Base-by-base conservation (phyloP, 2,113 vertebrate species). In the Suncus etruscus region DNA sequence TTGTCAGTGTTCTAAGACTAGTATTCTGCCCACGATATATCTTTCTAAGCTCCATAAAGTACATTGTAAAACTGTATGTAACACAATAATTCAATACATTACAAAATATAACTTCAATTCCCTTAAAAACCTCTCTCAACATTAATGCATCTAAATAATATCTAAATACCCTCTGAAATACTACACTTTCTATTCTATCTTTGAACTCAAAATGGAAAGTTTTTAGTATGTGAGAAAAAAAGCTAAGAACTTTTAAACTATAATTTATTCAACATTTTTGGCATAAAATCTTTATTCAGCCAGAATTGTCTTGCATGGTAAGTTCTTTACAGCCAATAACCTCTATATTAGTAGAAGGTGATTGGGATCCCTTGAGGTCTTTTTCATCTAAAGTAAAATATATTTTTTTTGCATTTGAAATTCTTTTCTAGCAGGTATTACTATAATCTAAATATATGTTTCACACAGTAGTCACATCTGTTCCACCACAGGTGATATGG, bases 401-500 rank as follows among this genome's bases (percentile, higher is more conserved):
- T 68, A 82, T 88, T 90, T 27, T 81, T 94, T 88, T 82, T 93
- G 54, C 86, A 81, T 81, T 94, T 90, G 86, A 58, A 84, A 63
- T 82, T 77, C 39, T 94, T 94, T 88, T 93, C 58, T 78, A 70
- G 50, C 70, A 93, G 79, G 81, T 76, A 88, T 91, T 95, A n/a
- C 76, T 90, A 72, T 72, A 93, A 72, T 18, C 25, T 61, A 93
- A 91, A 78, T 95, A 89, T 63, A 93, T 79, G 92, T 83, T 79
- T 70, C 88, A 76, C 73, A 82, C 15, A 48, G 93, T 78, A 32
- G 25, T 69, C 70, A 48, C 96, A 97, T 97, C 95, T 97, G 95
- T 94, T 94, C 92, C 70, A 63, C 92, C 94, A 94, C 86, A 97
- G 95, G 96, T 95, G 91, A 93, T 66, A 80, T 7, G 25, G 63